Base-by-base conservation (phyloP, 37 sponge, comb jelly and placozoan genomes). In the Cliona cf. orientalis region DNA sequence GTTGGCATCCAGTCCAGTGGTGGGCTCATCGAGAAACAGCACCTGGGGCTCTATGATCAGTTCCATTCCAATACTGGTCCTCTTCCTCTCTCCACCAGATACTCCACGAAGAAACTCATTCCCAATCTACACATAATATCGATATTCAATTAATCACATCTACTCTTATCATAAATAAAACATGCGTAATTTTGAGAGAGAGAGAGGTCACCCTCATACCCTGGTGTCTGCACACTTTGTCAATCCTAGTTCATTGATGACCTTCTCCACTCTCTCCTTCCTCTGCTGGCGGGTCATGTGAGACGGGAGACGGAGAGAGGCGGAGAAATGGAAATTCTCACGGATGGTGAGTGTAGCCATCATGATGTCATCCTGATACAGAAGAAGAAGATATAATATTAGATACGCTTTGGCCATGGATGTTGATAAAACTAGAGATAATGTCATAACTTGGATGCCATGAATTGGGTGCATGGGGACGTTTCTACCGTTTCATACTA, bases 1-100 rank as follows among this genome's bases (percentile, higher is more conserved):
- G 77, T 42, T 71, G 23, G 95, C 85, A 63, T 94, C 95, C 58
- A 94, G 88, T 34, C 96, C 96, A 72, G 92, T 95, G 60, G 95
- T 95, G 29, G 95, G 91, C 72, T 95, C 95, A 73, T 95, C 95
- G 33, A 95, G 90, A 70, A 92, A 95, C 38, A 95, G 84, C 17
- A 95, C 76, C 59, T 84, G 32, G 17, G 96, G 96, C 33, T 88
- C 73, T 12, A 91, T 95, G 62, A 95, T 89, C 63, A 95, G 81
- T 58, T 95, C 96, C 92, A 95, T 95, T 5, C 93, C 96, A 74
- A 95, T 95, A 75, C 82, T 92, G 61, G 92, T 92, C 23, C 96
- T 53, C 86, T 95, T 95, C 61, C 92, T 73, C 84, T 95, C 96
- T 39, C 96, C 96, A n/a, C 96, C 96, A 33, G 92, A 91, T 0